A percentile compares a stretch with the other conserved stretches of the same genome.
Conservation (phyloP, 2,113 vertebrate species). For the Calonectris borealis region DNA sequence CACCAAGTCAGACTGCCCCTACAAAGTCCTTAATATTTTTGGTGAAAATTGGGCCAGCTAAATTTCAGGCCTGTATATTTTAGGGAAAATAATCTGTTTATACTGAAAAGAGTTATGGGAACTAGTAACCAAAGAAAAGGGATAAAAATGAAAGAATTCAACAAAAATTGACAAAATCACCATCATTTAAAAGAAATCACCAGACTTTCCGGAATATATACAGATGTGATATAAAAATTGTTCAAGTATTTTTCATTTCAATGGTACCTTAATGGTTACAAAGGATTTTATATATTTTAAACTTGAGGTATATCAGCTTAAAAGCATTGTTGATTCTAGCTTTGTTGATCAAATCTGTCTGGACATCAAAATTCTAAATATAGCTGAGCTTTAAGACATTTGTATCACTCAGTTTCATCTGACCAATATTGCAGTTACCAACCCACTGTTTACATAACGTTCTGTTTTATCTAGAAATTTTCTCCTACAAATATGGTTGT, state of each 20-base stretch:
- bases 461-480: constrained; percentile 12
- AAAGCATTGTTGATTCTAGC: not conserved
- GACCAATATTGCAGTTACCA: not conserved
- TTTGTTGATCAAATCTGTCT: not conserved
- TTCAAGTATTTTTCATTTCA: not conserved
- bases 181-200: not conserved
- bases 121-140: not conserved
- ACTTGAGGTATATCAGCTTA: not conserved
- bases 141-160: not conserved
- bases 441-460: not conserved
- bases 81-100: not conserved
- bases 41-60: not conserved
- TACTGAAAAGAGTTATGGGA: not conserved
- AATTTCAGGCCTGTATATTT: not conserved
- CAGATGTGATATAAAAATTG: not conserved
- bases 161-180: not conserved
- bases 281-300: not conserved
- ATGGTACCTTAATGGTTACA: not conserved
- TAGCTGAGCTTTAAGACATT: not conserved
- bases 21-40: not conserved
- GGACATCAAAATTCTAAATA: not conserved
- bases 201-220: not conserved
- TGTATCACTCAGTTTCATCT: not conserved
- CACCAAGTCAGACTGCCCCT: not conserved
- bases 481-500: not conserved